These are phyloP conservation scores for Odontomyia ornata DNA, from an alignment of 2,888 invertebrate genomes.

Conservation along the genomic window DNA sequence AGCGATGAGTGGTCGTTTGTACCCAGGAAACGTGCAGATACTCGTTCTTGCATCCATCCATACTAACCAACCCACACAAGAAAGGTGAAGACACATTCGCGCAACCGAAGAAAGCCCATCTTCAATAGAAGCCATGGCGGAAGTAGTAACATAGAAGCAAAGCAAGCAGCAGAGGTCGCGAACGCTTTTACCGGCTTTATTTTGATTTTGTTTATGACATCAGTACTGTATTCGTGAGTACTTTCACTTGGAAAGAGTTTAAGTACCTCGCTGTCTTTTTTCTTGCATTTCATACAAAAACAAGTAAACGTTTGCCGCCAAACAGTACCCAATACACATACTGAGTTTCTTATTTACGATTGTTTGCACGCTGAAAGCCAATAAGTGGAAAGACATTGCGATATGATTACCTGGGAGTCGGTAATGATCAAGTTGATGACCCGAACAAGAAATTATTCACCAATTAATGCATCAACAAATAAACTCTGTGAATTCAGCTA, in stretches of 20 bases:
- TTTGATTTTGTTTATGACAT: conserved; percentile 37
- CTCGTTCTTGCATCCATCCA: background rate
- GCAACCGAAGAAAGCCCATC: conserved; percentile 27
- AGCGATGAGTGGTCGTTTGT: background rate
- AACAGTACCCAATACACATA: background rate
- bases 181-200: conserved; percentile 36
- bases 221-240: conserved; percentile 19
- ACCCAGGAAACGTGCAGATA: conserved; percentile 17
- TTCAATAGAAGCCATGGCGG: conserved; percentile 24
- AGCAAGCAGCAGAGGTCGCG: conserved; percentile 15
- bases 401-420: conserved; percentile 21
- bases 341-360: background rate
- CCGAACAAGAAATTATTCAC: conserved; percentile 18
- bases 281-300: conserved; percentile 17
- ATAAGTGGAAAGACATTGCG: background rate
- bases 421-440: conserved; percentile 17
- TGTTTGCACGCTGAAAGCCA: background rate
- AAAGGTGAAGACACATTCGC: background rate
- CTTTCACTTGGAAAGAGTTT: conserved; percentile 34
- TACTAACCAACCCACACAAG: conserved; percentile 10
- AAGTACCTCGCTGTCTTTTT: background rate
- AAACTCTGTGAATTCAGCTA: background rate
- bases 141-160: conserved; percentile 26
- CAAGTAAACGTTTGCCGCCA: background rate
- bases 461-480: conserved; percentile 25